phyloP scores from a whole-genome alignment of 2,888 invertebrate species.

The Thereva nobilitata region DNA sequence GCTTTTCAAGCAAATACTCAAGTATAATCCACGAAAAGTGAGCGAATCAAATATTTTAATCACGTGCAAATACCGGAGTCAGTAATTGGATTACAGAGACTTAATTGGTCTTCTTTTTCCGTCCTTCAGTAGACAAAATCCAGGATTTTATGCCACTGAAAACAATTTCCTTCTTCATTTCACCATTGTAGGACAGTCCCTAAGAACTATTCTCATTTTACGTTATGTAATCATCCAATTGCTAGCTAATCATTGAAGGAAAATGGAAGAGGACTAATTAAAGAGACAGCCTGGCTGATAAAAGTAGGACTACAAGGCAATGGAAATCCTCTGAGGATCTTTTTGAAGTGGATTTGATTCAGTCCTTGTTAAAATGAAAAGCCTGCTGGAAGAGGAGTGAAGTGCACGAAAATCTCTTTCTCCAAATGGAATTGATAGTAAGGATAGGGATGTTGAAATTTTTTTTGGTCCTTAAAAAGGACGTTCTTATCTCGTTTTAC shows the following conservation, averaged over 20 bases:
- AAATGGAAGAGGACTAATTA: conserved; percentile 27
- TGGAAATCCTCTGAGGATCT: not conserved
- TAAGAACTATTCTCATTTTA: not conserved
- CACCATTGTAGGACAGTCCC: conserved; percentile 14
- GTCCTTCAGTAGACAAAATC: conserved; percentile 21
- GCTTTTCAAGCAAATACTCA: no score
- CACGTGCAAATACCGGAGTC: conserved; percentile 24
- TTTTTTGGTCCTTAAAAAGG: no score
- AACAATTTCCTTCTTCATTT: conserved; percentile 10
- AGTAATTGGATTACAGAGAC: conserved; percentile 25
- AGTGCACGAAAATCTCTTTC: not conserved
- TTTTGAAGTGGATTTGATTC: no score
- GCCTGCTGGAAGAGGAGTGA: conserved; percentile 7
- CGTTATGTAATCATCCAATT: conserved; percentile 26
- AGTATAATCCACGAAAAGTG: not conserved
- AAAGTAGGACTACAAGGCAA: conserved; percentile 12
- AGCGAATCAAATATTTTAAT: conserved; percentile 24
- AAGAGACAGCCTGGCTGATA: conserved; percentile 13
- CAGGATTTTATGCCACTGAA: conserved; percentile 21
- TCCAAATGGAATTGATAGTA: no score
- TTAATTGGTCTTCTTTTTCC: conserved; percentile 21
- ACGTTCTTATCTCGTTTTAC: no score
- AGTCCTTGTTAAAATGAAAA: not conserved
- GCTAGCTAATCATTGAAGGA: conserved; percentile 28
- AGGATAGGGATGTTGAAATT: no score